These are phyloP conservation scores for Coelogynopora nodosa DNA, from an alignment of 2,888 invertebrate genomes.

Conservation along the genomic window DNA sequence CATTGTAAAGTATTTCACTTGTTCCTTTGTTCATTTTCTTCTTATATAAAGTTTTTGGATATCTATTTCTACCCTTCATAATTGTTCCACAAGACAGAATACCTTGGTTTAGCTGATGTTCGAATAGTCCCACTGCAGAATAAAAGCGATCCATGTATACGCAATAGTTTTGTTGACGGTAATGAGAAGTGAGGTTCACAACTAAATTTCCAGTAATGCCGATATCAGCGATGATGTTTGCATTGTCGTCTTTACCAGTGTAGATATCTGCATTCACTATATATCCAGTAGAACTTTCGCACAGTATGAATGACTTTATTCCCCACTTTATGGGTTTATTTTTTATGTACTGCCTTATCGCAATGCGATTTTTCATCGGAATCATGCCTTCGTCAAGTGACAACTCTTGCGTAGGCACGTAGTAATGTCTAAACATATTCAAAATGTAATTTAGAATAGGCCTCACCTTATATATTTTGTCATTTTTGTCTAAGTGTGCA, in stretches of 20 bases:
- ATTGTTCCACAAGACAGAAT: slow-evolving; percentile 44
- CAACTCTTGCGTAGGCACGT: slow-evolving; percentile 39
- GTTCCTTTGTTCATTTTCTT: slow-evolving; percentile 43
- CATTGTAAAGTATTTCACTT: slow-evolving; percentile 13
- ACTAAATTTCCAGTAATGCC: slow-evolving; percentile 41
- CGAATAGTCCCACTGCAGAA: slow-evolving; percentile 37
- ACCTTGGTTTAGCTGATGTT: slow-evolving; percentile 34
- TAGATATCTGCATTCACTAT: slow-evolving; percentile 45
- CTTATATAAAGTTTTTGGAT: slow-evolving; percentile 42
- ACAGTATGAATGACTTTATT: slow-evolving; percentile 44
- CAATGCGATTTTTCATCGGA: slow-evolving; percentile 47
- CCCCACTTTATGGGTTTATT: slow-evolving; percentile 45
- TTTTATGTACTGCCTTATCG: slow-evolving; percentile 47
- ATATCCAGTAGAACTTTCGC: slow-evolving; percentile 44
- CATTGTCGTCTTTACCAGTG: slow-evolving; percentile 45
- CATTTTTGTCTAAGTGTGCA: slow-evolving; percentile 44
- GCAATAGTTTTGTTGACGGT: slow-evolving; percentile 34
- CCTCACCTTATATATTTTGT: slow-evolving; percentile 47
- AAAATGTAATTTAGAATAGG: slow-evolving; percentile 43
- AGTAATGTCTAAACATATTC: slow-evolving; percentile 43
- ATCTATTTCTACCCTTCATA: slow-evolving; percentile 46
- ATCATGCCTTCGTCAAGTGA: slow-evolving; percentile 48
- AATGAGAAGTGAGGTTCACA: slow-evolving; percentile 33
- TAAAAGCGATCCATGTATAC: slow-evolving; percentile 47
- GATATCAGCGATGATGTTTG: slow-evolving; percentile 43